These are phyloP conservation scores for Agapostemon virescens DNA, from an alignment of 2,888 invertebrate species.

Conservation along the genomic window DNA sequence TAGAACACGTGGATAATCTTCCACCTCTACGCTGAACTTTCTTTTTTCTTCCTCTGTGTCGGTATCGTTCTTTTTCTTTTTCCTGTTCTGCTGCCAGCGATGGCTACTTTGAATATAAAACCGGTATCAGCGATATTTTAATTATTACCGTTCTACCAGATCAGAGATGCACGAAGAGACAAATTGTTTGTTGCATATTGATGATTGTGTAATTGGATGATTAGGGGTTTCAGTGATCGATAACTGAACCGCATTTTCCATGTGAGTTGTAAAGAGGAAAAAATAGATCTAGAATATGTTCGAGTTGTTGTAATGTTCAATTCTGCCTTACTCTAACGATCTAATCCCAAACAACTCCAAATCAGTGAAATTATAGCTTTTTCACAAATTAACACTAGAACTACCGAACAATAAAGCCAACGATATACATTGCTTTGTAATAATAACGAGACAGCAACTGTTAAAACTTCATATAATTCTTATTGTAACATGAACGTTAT, in stretches of 20 bases:
- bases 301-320: no score
- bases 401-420: no score
- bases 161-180: slow-evolving; percentile 25
- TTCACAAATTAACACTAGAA: no score
- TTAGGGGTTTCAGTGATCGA: slow-evolving; percentile 2
- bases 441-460: no score
- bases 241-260: background rate
- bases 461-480: no score
- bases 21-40: background rate
- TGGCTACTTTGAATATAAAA: slow-evolving; percentile 37
- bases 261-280: no score
- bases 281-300: no score
- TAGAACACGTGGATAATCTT: slow-evolving; percentile 57
- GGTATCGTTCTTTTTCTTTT: slow-evolving; percentile 1
- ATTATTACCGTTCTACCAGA: slow-evolving; percentile 17
- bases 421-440: no score
- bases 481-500: no score
- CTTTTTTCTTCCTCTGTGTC: slow-evolving; percentile 2
- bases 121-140: slow-evolving; percentile 22
- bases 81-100: slow-evolving; percentile 21
- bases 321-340: no score
- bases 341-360: no score
- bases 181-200: slow-evolving; percentile 36
- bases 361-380: no score
- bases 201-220: background rate